Base-by-base conservation (phyloP, 2,888 invertebrate genomes). In the Drosophila aldrichi region DNA sequence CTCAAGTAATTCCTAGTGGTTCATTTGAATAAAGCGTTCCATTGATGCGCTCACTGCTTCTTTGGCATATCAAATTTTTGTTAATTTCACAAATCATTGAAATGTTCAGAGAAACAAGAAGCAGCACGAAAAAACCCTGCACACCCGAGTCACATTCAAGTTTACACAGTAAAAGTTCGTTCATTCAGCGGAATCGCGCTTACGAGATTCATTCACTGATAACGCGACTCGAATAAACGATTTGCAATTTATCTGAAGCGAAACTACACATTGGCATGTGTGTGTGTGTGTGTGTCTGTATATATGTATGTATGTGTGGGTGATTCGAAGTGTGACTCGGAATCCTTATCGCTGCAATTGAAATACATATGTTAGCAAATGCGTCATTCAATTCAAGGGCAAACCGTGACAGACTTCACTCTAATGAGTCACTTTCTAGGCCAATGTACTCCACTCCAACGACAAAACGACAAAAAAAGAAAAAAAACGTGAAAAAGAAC, bases 71-170 rank as follows among this genome's bases (percentile, higher is more conserved):
- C 49, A 49, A 49, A 20, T 34, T 34, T 60, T 69, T 52, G 55
- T 49, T 32, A 56, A 76, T 79, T 78, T 79, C 76, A 76, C 76
- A 78, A 74, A 56, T 78, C 78, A 77, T 77, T 78, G 74, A 70
- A 78, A 74, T 56, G 51, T 63, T 70, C 20, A 38, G 25, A 25
- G 25, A 25, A 6, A 49, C 6, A 25, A 40, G 8, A 18, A 34
- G 34, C n/a, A 10, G n/a, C 4, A 36, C 22, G 32, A 25, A 69
- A 69, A 43, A 41, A 14, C 51, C 32, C 41, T 20, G 25, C 36
- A 40, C 40, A 20, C 43, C 20, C 25, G 77, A 43, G n/a, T 77
- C 74, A 41, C 57, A 20, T 77, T 77, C 70, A 77, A 77, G 78
- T 74, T 70, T 70, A 40, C 63, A 64, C 64, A 67, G 68, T 61